phyloP scores from a whole-genome alignment of 2,888 invertebrate species.

The Augochlorella aurata region DNA sequence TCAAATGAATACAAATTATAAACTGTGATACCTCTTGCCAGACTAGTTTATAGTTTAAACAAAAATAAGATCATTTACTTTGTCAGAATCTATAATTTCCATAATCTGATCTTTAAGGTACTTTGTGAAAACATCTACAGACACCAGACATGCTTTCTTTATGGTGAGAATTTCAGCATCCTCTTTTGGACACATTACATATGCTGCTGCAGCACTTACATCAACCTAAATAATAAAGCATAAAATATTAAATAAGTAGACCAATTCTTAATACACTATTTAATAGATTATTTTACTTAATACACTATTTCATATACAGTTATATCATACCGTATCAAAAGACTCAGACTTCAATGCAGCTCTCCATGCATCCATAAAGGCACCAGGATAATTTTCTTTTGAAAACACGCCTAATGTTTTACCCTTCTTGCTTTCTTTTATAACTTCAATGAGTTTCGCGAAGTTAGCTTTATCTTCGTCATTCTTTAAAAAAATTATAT shows the following conservation, averaged over 20 bases:
- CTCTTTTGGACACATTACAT: slow-evolving; percentile 96
- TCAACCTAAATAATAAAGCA: slow-evolving; percentile 84
- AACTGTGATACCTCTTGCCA: not conserved
- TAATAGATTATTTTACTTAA: not conserved
- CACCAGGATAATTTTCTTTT: slow-evolving; percentile 96
- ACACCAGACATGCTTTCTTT: slow-evolving; percentile 95
- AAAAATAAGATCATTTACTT: slow-evolving; percentile 83
- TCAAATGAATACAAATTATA: not conserved
- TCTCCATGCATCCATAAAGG: slow-evolving; percentile 96
- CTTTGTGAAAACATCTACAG: slow-evolving; percentile 97
- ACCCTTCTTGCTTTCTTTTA: slow-evolving; percentile 94
- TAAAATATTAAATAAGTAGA: not conserved
- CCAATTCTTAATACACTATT: not conserved
- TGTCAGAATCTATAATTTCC: slow-evolving; percentile 99
- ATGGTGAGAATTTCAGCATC: slow-evolving; percentile 94
- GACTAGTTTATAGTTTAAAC: not conserved
- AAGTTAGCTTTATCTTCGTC: slow-evolving; percentile 95
- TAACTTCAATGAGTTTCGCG: slow-evolving; percentile 87
- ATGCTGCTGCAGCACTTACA: slow-evolving; percentile 91
- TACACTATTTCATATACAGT: not conserved
- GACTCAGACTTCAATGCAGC: slow-evolving; percentile 88
- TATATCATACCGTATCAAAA: slow-evolving; percentile 87
- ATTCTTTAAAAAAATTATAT: slow-evolving; percentile 82
- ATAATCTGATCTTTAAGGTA: slow-evolving; percentile 98
- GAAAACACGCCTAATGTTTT: slow-evolving; percentile 94